These are phyloP conservation scores for Malachius bipustulatus DNA, from an alignment of 2,888 invertebrate species.

Conservation along the genomic window DNA sequence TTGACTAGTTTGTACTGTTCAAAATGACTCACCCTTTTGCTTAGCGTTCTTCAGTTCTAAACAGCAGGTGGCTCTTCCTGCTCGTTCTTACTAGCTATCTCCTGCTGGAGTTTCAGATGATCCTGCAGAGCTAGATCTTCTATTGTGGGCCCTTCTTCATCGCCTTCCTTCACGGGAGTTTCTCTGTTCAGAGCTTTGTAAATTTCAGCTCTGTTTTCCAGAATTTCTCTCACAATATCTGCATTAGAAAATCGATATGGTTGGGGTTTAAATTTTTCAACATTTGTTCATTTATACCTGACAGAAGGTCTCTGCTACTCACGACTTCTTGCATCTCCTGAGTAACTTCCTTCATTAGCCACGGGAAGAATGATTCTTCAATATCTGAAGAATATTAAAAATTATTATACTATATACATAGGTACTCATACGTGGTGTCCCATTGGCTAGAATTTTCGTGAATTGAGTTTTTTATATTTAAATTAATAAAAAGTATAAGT, in stretches of 20 bases:
- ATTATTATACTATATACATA: too few species aligned
- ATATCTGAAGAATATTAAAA: slow-evolving; percentile 44
- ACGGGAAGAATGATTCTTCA: slow-evolving; percentile 74
- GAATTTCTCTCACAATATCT: slow-evolving; percentile 69
- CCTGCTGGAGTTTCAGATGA: slow-evolving; percentile 29
- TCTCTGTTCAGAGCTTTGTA: slow-evolving; percentile 39
- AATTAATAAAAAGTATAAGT: too few species aligned
- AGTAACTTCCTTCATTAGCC: slow-evolving; percentile 74
- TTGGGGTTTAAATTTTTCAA: slow-evolving; percentile 9
- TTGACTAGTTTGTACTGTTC: too few species aligned
- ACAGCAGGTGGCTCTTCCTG: slow-evolving; percentile 10
- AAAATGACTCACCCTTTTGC: too few species aligned
- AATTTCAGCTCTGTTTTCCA: slow-evolving; percentile 59
- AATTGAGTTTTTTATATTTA: too few species aligned
- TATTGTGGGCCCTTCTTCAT: slow-evolving; percentile 26
- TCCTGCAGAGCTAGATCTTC: slow-evolving; percentile 29
- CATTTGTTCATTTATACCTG: too few species aligned
- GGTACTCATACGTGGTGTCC: too few species aligned
- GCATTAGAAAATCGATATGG: too few species aligned
- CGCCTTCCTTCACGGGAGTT: slow-evolving; percentile 25
- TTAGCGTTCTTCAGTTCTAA: too few species aligned
- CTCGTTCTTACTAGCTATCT: slow-evolving; percentile 21
- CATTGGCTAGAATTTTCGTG: too few species aligned
- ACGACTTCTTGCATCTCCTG: slow-evolving; percentile 70
- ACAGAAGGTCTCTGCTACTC: slow-evolving; percentile 67